Evolutionary conservation across 2,113 vertebrate genomes (phyloP), one percentile per base, ranked within the genome.

Genomic region (Andinoacara biseriatus): DNA sequence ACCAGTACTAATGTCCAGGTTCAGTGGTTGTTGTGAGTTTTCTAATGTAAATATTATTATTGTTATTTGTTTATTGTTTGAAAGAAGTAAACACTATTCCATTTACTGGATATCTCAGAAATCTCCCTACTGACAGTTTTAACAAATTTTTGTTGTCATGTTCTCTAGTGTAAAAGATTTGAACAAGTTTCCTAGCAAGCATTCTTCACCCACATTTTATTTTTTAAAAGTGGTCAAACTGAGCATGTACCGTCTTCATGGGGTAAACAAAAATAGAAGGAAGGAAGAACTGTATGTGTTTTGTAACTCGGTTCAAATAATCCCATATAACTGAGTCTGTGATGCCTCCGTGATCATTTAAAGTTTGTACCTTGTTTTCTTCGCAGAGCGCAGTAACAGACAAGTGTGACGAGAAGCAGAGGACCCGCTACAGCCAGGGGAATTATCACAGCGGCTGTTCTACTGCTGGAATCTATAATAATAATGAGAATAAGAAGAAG

Each of bases 1-100:
- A 0, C 0, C 4, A 65, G 0, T 3, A 0, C 1, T 65, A 43
- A 0, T 10, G 7, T 46, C 0, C 43, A 24, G 62, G 0, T 0
- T 43, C 13, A 0, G n/a, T 26, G 38, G 0, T 15, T 63, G 29
- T 31, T 31, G 29, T 31, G 29, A 31, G 29, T 26, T 18, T 18
- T 49, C 10, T 10, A 67, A 0, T 46, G 8, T 0, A 46, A 15
- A 18, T 8, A 6, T 67, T 67, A 0, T 17, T 6, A 6, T 17
- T 43, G 11, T 11, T 43, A 3, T 65, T 65, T 65, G 0, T 65
- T 65, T 22, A 40, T 24, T 65, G 4, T 65, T 65, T 65, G 2
- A 65, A 65, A 40, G 38, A 40, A 40, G 10, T 40, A 40, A 40
- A 40, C 38, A 40, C 8, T 40, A 10, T 40, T 10, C 38, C 10